A percentile compares a stretch with the other conserved stretches of the same genome.
Evolutionary conservation across 2,888 invertebrate genomes (phyloP).

Genomic region (Acleris emargana): DNA sequence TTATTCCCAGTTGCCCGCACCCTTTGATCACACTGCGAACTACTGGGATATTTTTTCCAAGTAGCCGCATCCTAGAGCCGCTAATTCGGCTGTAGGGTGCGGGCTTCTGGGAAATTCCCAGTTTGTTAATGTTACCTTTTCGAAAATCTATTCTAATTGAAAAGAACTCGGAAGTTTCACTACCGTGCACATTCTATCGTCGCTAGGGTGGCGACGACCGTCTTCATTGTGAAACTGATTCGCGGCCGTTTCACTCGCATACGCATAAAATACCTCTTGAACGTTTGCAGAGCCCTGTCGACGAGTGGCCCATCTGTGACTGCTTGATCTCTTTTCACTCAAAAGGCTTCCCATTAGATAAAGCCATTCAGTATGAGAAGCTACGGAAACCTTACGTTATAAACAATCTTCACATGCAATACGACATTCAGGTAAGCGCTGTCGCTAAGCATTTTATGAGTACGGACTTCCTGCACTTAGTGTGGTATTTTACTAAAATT

Average conservation of each 20-base stretch:
- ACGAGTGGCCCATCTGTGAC: conserved; percentile 99
- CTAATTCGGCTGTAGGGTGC: too few species aligned
- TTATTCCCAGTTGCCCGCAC: too few species aligned
- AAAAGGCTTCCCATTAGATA: conserved; percentile 98
- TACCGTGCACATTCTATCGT: conserved; percentile 21
- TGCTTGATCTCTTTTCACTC: conserved; percentile 99
- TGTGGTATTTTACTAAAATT: conserved; percentile 19
- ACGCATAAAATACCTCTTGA: conserved; percentile 32
- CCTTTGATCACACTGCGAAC: too few species aligned
- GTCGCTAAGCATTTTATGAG: background rate
- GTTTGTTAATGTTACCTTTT: background rate
- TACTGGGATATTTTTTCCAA: too few species aligned
- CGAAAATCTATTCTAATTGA: background rate
- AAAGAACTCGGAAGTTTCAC: conserved; percentile 23
- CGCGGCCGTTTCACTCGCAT: conserved; percentile 15
- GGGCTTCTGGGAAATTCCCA: too few species aligned
- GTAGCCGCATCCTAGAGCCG: too few species aligned
- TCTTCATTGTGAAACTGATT: conserved; percentile 17
- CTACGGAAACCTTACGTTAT: conserved; percentile 97
- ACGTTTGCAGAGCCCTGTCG: conserved; percentile 91
- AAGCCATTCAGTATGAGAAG: conserved; percentile 98
- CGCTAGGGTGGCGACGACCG: conserved; percentile 19
- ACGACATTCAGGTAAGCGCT: conserved; percentile 92
- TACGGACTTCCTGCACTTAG: background rate
- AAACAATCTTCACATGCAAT: conserved; percentile 99